Percentiles rank a stretch among this genome's conserved stretches.
These are phyloP conservation scores for Leguminivora glycinivorella DNA, from an alignment of 1,140 invertebrate species.

Conservation along the genomic window DNA sequence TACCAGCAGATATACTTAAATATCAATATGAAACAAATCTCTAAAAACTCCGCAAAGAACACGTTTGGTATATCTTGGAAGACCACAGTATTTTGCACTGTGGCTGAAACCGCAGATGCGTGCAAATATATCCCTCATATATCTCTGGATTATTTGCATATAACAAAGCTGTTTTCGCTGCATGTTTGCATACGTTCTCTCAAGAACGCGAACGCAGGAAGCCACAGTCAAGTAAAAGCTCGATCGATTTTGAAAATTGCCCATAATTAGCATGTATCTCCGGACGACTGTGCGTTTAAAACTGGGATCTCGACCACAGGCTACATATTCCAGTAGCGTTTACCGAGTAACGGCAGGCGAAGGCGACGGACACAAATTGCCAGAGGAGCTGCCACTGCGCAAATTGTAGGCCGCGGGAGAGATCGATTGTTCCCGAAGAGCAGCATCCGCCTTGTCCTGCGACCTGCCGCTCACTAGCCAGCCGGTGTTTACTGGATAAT, in stretches of 20 bases:
- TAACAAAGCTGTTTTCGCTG: constrained; percentile 34
- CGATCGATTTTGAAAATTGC: constrained; percentile 77
- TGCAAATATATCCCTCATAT: neutral
- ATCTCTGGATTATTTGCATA: constrained; percentile 9
- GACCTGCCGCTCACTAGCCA: constrained; percentile 34
- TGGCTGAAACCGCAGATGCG: constrained; percentile 31
- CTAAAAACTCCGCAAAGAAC: neutral
- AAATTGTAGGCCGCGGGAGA: constrained; percentile 62
- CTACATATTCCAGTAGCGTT: constrained; percentile 76
- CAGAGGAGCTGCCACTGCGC: constrained; percentile 67
- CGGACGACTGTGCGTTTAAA: constrained; percentile 67
- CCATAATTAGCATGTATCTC: constrained; percentile 76
- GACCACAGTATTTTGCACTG: neutral
- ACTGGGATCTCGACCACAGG: constrained; percentile 67
- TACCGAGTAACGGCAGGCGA: constrained; percentile 71
- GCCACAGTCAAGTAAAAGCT: constrained; percentile 65
- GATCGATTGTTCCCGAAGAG: constrained; percentile 59
- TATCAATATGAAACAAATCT: neutral
- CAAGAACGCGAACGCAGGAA: constrained; percentile 62
- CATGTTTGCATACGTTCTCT: constrained; percentile 55
- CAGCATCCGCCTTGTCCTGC: constrained; percentile 18
- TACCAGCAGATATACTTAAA: neutral
- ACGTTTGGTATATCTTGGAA: neutral
- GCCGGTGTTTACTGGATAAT: constrained; percentile 28
- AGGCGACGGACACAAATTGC: constrained; percentile 74